These are phyloP conservation scores for Hippocampus guttulatus DNA, from an alignment of 2,113 vertebrate species.

Conservation along the genomic window DNA sequence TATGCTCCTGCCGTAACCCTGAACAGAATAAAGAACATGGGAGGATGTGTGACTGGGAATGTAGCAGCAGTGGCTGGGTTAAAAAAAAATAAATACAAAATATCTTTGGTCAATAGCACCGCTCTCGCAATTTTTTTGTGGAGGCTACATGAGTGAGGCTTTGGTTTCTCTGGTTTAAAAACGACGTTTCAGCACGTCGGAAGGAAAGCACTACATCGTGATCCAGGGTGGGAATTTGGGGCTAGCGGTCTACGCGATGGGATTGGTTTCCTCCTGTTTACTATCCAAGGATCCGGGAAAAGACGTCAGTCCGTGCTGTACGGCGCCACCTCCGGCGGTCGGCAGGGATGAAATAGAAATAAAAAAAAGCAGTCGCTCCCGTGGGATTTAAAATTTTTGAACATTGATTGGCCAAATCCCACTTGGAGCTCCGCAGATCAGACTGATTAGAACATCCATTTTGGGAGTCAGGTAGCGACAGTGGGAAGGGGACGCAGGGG, in stretches of 20 bases:
- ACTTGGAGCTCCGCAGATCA: slow-evolving; percentile 68
- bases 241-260: slow-evolving; percentile 52
- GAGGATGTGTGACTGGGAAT: background rate
- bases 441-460: slow-evolving; percentile 75
- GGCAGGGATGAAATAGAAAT: no score
- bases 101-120: slow-evolving; percentile 64
- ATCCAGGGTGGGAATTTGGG: slow-evolving; percentile 63
- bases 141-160: slow-evolving; percentile 40
- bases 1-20: background rate
- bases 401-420: slow-evolving; percentile 77
- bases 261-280: slow-evolving; percentile 52
- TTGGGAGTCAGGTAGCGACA: slow-evolving; percentile 68
- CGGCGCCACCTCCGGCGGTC: no score
- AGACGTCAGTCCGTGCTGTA: background rate
- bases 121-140: slow-evolving; percentile 28
- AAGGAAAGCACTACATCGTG: slow-evolving; percentile 90
- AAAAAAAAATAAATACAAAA: slow-evolving; percentile 41
- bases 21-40: background rate
- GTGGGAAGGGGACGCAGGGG: slow-evolving; percentile 43
- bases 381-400: slow-evolving; percentile 68
- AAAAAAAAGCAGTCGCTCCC: slow-evolving; percentile 48
- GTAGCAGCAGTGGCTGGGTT: slow-evolving; percentile 14
- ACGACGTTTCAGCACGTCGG: slow-evolving; percentile 79
- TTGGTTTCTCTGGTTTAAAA: slow-evolving; percentile 55
- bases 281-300: slow-evolving; percentile 68